phyloP scores from a whole-genome alignment of 1,140 invertebrate genomes.

The Hylyphantes graminicola region DNA sequence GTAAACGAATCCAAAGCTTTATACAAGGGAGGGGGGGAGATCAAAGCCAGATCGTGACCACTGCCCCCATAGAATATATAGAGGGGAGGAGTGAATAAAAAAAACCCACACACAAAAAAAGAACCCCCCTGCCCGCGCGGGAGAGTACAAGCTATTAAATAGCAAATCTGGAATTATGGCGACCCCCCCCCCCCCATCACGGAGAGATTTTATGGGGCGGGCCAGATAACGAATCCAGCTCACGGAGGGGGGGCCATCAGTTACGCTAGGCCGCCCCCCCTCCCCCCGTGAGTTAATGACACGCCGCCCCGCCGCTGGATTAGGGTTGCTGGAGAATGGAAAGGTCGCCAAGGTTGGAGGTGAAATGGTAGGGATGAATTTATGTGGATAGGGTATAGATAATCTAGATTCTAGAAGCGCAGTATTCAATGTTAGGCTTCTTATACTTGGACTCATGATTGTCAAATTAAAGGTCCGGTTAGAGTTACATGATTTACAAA shows the following conservation, averaged over 20 bases:
- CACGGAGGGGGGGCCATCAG: constrained; percentile 56
- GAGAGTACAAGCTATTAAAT: constrained; percentile 58
- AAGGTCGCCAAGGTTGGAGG: neutral
- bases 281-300: constrained; percentile 57
- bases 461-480: no score
- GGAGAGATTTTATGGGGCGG: constrained; percentile 51
- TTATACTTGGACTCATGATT: no score
- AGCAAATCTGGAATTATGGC: constrained; percentile 60
- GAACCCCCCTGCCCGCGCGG: constrained; percentile 24
- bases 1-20: no score
- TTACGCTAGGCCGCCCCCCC: constrained; percentile 44
- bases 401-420: no score
- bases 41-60: constrained; percentile 56
- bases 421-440: no score
- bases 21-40: neutral
- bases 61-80: constrained; percentile 24
- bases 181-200: constrained; percentile 27
- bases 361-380: no score
- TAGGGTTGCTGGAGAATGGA: neutral
- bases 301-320: constrained; percentile 32
- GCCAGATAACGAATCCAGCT: constrained; percentile 58
- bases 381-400: no score
- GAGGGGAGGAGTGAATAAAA: neutral
- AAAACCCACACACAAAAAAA: neutral
- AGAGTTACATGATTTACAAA: no score